A percentile compares a stretch with the other conserved stretches of the same genome.
Conservation (phyloP, 2,797 vertebrate genomes). For the Smutsia temminckii region DNA sequence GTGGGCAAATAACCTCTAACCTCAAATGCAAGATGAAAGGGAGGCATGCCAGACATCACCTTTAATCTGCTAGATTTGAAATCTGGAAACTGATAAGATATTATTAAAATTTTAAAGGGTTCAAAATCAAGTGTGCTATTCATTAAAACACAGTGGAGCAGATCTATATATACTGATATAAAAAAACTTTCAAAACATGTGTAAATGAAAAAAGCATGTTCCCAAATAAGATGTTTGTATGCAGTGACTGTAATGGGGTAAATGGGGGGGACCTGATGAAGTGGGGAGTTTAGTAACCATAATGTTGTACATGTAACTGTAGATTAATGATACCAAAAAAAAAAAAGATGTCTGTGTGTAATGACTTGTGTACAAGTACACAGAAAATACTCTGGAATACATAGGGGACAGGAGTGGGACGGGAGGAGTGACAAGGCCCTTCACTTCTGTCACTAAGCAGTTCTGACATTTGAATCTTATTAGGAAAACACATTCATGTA, state of each 20-base stretch:
- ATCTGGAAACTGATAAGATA: constrained; percentile 58
- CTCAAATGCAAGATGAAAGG: constrained; percentile 64
- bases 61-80: constrained; percentile 65
- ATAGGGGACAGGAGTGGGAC: background rate
- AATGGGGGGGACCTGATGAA: no score
- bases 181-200: background rate
- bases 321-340: no score
- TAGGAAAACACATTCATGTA: background rate
- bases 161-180: background rate
- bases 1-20: constrained; percentile 65
- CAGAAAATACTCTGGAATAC: constrained; percentile 7
- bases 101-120: constrained; percentile 50
- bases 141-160: constrained; percentile 27
- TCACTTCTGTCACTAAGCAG: background rate
- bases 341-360: background rate
- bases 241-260: no score
- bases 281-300: no score
- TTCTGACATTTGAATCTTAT: constrained; percentile 5
- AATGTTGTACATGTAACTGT: no score
- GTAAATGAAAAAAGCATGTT: constrained; percentile 20
- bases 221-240: background rate
- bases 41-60: constrained; percentile 52
- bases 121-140: background rate
- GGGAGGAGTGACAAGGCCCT: background rate
- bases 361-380: background rate